phyloP scores from a whole-genome alignment of 2,888 invertebrate genomes.

The Oithona nana region DNA sequence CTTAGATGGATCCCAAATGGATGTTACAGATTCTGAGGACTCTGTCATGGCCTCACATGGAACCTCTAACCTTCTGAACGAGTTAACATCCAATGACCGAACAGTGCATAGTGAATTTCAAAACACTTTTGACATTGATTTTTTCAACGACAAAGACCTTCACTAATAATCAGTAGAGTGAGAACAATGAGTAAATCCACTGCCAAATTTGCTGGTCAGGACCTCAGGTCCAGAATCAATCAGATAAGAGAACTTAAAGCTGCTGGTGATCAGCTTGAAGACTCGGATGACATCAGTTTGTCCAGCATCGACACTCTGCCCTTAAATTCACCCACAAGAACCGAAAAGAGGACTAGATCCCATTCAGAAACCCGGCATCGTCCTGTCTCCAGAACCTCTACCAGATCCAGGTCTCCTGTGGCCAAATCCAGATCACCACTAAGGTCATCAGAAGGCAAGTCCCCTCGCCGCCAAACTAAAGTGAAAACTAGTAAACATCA shows the following conservation, averaged over 20 bases:
- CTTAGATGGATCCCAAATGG: constrained; percentile 12
- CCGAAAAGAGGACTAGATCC: too few relatives aligned
- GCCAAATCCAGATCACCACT: neutral
- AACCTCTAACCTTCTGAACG: constrained; percentile 13
- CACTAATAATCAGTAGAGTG: too few relatives aligned
- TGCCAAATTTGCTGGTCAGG: neutral
- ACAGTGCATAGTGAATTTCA: constrained; percentile 7
- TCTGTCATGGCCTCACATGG: constrained; percentile 4
- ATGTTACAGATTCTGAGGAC: constrained; percentile 11
- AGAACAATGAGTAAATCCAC: too few relatives aligned
- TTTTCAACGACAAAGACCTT: constrained; percentile 11
- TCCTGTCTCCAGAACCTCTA: too few relatives aligned
- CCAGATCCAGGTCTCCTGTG: neutral
- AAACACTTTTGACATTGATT: constrained; percentile 2
- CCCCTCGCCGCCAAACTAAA: neutral
- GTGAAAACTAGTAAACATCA: neutral
- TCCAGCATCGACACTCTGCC: neutral
- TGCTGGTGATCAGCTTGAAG: neutral
- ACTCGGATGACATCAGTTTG: neutral
- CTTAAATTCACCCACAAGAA: neutral
- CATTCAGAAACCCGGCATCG: too few relatives aligned
- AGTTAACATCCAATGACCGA: constrained; percentile 14
- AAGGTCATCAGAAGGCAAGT: neutral
- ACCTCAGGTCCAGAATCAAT: neutral
- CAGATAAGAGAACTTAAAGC: neutral